Evolutionary conservation across 1,140 invertebrate species (phyloP), one percentile per base, ranked within the genome.

Genomic region (Mercenaria mercenaria): DNA sequence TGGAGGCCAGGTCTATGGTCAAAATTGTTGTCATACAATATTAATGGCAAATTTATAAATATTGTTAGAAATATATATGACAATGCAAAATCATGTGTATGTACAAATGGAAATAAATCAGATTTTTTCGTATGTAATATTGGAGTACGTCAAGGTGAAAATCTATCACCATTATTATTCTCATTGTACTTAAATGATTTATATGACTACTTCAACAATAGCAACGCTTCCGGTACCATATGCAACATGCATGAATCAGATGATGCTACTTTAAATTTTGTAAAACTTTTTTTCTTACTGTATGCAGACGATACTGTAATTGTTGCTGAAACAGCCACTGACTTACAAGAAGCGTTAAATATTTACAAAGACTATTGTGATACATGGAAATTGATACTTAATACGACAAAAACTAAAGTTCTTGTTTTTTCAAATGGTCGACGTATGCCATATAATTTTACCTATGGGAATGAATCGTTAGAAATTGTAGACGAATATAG

Each of bases 121-220:
- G 32, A 72, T 29, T 90, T 80, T 34, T 86, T 86, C 43, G 41
- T 20, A 34, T 90, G 89, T 82, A 8, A 56, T 8, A 47, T n/a
- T 20, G 83, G 89, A 10, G 59, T 87, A 20, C n/a, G 81, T 18
- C 74, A 90, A 59, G 81, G 89, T 37, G 89, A 85, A 79, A 90
- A 86, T 61, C 26, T 85, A 32, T 90, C 89, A 0, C 89, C 50
- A 6, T 74, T 74, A 26, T 32, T 90, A 41, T 90, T 90, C 43
- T n/a, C 82, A 0, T n/a, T 90, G 15, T 90, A 37, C 80, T 64
- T 86, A 52, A 90, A 90, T 59, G 89, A 90, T 74, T 41, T 87
- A 6, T 39, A 88, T 11, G 8, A n/a, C 29, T n/a, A n/a, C n/a
- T 61, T 61, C 4, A 8, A 6, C 4, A n/a, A 6, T 13, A 61